A percentile compares a stretch with the other conserved stretches of the same genome.
Conservation (phyloP, 2,888 invertebrate genomes). For the Lottia gigantea region DNA sequence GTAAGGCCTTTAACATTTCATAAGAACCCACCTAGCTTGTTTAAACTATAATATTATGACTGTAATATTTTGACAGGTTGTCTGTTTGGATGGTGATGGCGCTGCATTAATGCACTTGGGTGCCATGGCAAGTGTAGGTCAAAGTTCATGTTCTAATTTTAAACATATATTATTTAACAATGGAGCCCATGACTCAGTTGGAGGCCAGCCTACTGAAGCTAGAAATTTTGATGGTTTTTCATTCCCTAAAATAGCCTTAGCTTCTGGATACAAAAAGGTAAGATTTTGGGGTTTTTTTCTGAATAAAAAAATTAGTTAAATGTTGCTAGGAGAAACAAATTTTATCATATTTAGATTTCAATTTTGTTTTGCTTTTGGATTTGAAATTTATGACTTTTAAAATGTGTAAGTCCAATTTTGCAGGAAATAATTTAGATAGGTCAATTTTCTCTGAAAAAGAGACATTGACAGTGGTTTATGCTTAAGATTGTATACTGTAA, state of each 20-base stretch:
- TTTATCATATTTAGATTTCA: too few species aligned
- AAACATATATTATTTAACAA: slow-evolving; percentile 70
- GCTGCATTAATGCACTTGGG: slow-evolving; percentile 70
- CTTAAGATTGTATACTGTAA: neutral
- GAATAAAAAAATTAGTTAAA: too few species aligned
- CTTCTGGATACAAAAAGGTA: slow-evolving; percentile 66
- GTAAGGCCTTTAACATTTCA: too few species aligned
- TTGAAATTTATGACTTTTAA: too few species aligned
- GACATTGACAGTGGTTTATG: neutral
- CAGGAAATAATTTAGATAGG: neutral
- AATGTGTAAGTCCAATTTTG: too few species aligned
- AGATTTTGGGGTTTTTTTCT: too few species aligned
- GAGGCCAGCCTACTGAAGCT: slow-evolving; percentile 69
- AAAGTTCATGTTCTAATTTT: slow-evolving; percentile 62
- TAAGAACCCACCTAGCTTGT: too few species aligned
- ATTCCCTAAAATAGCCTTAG: slow-evolving; percentile 56
- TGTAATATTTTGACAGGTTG: slow-evolving; percentile 46
- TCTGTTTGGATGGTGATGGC: slow-evolving; percentile 69
- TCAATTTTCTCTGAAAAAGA: neutral
- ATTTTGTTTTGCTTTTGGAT: too few species aligned
- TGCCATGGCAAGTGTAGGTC: slow-evolving; percentile 66
- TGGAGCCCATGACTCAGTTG: slow-evolving; percentile 70
- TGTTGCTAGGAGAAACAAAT: too few species aligned
- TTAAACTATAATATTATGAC: neutral
- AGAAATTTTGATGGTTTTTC: slow-evolving; percentile 51